Conservation (phyloP, 1,140 invertebrate species). For the Zophobas atratus region DNA sequence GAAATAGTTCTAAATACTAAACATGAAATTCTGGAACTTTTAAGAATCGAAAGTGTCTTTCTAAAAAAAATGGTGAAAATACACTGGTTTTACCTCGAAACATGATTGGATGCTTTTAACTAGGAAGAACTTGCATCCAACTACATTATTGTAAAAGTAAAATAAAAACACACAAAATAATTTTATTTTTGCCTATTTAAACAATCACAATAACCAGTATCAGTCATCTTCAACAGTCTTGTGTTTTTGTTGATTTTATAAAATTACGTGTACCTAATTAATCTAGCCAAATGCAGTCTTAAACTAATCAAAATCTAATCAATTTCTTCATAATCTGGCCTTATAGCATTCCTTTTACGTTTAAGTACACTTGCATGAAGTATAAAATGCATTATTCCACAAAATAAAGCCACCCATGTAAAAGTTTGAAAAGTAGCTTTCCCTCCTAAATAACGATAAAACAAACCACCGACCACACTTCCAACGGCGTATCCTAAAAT, state of each 20-base stretch:
- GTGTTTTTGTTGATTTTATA: background rate
- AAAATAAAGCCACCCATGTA: slow-evolving; percentile 68
- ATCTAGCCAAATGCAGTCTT: background rate
- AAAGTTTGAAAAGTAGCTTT: slow-evolving; percentile 72
- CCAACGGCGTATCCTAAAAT: slow-evolving; percentile 74
- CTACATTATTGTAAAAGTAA: too few relatives aligned
- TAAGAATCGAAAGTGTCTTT: too few relatives aligned
- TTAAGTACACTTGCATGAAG: slow-evolving; percentile 65
- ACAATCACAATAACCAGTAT: too few relatives aligned
- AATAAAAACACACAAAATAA: too few relatives aligned
- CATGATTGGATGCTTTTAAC: too few relatives aligned
- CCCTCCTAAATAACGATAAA: slow-evolving; percentile 74
- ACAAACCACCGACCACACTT: slow-evolving; percentile 74
- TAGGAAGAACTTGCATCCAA: too few relatives aligned
- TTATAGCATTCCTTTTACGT: slow-evolving; percentile 16
- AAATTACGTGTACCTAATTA: background rate
- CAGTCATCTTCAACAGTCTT: too few relatives aligned
- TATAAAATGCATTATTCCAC: slow-evolving; percentile 71
- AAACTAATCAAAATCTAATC: background rate
- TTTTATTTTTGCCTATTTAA: too few relatives aligned
- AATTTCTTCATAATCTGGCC: slow-evolving; percentile 11
- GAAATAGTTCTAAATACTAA: too few relatives aligned
- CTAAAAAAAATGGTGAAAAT: too few relatives aligned
- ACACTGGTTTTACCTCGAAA: too few relatives aligned
- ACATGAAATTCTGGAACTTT: too few relatives aligned